phyloP scores from a whole-genome alignment of 2,113 vertebrate genomes.

The Aleadryas rufinucha region DNA sequence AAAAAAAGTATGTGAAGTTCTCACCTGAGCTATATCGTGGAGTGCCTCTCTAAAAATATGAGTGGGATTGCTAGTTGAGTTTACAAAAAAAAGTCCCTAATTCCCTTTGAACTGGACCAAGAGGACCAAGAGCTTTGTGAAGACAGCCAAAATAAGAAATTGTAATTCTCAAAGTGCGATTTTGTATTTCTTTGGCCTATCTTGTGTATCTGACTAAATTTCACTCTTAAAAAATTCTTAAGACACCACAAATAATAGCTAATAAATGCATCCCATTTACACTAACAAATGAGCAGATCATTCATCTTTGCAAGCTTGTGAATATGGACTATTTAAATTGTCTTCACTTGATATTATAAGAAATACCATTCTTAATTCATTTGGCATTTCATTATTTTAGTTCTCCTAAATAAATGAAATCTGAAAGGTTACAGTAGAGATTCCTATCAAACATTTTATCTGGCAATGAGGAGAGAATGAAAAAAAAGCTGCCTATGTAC shows the following conservation, averaged over 20 bases:
- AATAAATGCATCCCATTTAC: slow-evolving; percentile 28
- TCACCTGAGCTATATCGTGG: not conserved
- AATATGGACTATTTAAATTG: slow-evolving; percentile 63
- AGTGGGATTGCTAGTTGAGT: not conserved
- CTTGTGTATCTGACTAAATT: not conserved
- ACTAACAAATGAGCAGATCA: slow-evolving; percentile 64
- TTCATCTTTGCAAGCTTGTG: slow-evolving; percentile 36
- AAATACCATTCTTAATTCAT: slow-evolving; percentile 74
- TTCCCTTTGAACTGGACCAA: not conserved
- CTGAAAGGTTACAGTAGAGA: slow-evolving; percentile 70
- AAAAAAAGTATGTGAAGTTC: not conserved
- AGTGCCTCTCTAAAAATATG: not conserved
- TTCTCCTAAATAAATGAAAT: slow-evolving; percentile 73
- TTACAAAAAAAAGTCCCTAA: not conserved
- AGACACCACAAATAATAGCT: not conserved
- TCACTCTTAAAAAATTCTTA: not conserved
- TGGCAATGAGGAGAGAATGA: slow-evolving; percentile 43
- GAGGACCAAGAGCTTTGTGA: not conserved
- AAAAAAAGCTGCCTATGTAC: slow-evolving; percentile 24
- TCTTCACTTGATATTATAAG: slow-evolving; percentile 66
- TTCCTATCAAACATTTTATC: slow-evolving; percentile 68
- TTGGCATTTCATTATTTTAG: slow-evolving; percentile 75
- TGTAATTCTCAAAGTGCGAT: not conserved
- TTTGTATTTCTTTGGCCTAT: not conserved
- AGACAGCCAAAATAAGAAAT: not conserved